Base-by-base conservation (phyloP, 1,140 invertebrate genomes). In the Anadara kagoshimensis region DNA sequence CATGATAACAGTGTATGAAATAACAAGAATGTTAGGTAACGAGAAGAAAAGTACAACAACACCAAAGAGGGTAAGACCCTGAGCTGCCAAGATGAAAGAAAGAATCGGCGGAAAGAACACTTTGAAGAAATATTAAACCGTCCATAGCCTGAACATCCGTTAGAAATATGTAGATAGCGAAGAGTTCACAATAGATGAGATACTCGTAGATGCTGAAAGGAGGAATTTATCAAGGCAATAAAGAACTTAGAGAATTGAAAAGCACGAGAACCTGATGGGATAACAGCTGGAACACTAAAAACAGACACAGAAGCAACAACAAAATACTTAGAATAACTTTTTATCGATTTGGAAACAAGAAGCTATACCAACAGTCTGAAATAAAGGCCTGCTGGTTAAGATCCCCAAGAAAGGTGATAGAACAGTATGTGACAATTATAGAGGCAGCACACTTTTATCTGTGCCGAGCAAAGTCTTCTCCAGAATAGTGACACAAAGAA, bases 71-170 rank as follows among this genome's bases (percentile, higher is more conserved):
- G 58, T 45, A 43, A 61, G 45, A 43, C 44, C 43, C 10, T 61
- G 29, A 61, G 58, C 36, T 10, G n/a, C 29, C 58, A 41, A 22
- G 22, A 49, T 7, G 22, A 49, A 29, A 64, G n/a, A 51, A 64
- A 20, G n/a, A 64, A 12, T 22, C 47, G 62, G 45, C 51, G 62
- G 56, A 69, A 69, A 58, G 66, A 69, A 45, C 68, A 70, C 68
- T 70, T 70, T 26, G 44, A 70, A 43, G 47, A 70, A 22, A 26
- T 63, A 62, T 26, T 70, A 14, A 70, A 70, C 47, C n/a, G 58
- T 3, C 36, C 68, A 62, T 12, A 62, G 53, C 58, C 58, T 5
- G 45, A 49, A 29, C 10, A 59, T 36, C 68, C 68, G 51, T 43
- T 70, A 43, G 44, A 49, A 47, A n/a, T n/a, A n/a, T n/a, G n/a